Base-by-base conservation (phyloP, 2,113 vertebrate genomes). In the Paradoxurus hermaphroditus region DNA sequence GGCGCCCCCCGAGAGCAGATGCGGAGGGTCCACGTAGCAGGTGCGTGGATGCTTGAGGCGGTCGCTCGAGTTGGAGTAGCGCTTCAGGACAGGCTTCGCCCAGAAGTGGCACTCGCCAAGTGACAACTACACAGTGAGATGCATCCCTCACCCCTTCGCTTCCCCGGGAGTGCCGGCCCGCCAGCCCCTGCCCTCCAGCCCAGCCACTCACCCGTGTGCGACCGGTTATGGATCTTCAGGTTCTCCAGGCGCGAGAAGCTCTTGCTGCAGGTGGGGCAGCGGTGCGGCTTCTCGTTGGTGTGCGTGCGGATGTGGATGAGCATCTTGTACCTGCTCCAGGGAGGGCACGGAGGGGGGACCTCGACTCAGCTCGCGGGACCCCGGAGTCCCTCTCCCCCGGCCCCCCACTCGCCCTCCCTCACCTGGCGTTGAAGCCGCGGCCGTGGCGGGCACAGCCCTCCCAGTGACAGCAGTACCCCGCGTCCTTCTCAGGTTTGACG, bases 161-260 rank as follows among this genome's bases (percentile, higher is more conserved):
- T 39, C 51, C 44, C 7, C 11, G 2, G 1, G 25, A 53, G n/a
- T n/a, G 3, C 27, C 51, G 34, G 1, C 19, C 75, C 85, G 51
- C 68, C 5, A 18, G 6, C 72, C 36, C 13, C n/a, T n/a, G 1
- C 18, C 81, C 85, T 63, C 67, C 5, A 16, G 56, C 72, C 46
- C 13, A 6, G 6, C 72, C 36, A 9, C 99, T 99, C 72, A 99
- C 99, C 99, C 99, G 99, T 99, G 98, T 99, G 99, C 0, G 99
- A 99, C 65, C 99, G 99, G 98, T 99, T 99, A 99, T 99, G 99
- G 97, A 99, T 99, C 98, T 99, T 99, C 70, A 99, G 99, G 98
- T 99, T 99, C 98, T 99, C 99, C 95, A 99, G 98, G 51, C 99
- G 99, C 4, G 99, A 99, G 98, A 99, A 99, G 98, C 99, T 99